A percentile compares a stretch with the other conserved stretches of the same genome.
These are phyloP conservation scores for Sebastolobus alascanus DNA, from an alignment of 2,797 vertebrate species.

Conservation along the genomic window DNA sequence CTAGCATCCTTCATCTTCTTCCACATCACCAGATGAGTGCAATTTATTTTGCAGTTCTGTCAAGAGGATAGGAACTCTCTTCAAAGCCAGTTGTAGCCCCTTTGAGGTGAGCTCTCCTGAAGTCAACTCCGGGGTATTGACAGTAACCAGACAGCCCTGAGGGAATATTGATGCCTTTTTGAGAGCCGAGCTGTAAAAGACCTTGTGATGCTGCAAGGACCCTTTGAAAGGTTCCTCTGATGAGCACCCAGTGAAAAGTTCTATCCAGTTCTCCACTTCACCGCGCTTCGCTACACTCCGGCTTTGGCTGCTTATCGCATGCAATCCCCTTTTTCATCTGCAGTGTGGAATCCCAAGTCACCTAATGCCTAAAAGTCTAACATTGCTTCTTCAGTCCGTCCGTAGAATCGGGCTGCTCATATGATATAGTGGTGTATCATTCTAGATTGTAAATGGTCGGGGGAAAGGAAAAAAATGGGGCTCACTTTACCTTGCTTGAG, in stretches of 20 bases:
- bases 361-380: conserved; percentile 34
- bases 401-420: conserved; percentile 4
- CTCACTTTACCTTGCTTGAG: conserved; percentile 11
- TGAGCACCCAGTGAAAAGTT: conserved; percentile 61
- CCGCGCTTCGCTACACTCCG: conserved; percentile 49
- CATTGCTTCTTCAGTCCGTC: conserved; percentile 25
- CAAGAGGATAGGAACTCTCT: conserved; percentile 37
- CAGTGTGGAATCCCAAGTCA: conserved; percentile 48
- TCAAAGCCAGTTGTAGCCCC: conserved; percentile 53
- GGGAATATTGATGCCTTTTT: conserved; percentile 70
- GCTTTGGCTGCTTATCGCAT: conserved; percentile 58
- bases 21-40: conserved; percentile 10
- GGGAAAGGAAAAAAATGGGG: neutral
- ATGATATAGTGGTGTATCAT: neutral
- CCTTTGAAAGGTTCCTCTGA: conserved; percentile 75
- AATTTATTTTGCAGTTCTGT: conserved; percentile 33
- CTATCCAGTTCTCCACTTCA: conserved; percentile 64
- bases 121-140: conserved; percentile 63
- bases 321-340: conserved; percentile 40
- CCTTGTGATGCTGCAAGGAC: conserved; percentile 56
- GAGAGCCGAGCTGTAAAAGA: conserved; percentile 63
- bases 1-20: neutral
- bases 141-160: conserved; percentile 60
- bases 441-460: neutral
- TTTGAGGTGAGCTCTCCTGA: conserved; percentile 61